These are phyloP conservation scores for Pangasianodon hypophthalmus DNA, from an alignment of 2,113 vertebrate species.

Conservation along the genomic window DNA sequence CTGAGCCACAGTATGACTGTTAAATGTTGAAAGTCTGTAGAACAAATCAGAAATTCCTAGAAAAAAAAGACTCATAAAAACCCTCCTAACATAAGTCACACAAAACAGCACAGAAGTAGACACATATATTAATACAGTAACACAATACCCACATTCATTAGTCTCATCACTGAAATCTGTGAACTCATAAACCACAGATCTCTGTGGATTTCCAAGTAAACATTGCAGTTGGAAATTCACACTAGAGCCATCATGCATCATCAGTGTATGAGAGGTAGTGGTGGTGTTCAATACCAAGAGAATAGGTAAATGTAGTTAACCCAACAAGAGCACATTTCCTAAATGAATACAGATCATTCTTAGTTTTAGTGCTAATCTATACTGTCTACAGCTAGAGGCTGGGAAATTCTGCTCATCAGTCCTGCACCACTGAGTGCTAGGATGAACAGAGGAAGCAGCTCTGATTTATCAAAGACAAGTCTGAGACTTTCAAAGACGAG, in stretches of 20 bases:
- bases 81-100: not conserved
- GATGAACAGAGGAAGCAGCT: conserved; percentile 42
- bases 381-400: conserved; percentile 18
- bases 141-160: not conserved
- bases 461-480: conserved; percentile 47
- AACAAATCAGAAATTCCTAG: not conserved
- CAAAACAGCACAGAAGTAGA: not conserved
- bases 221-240: not conserved
- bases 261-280: not conserved
- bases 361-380: conserved; percentile 2
- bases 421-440: not conserved
- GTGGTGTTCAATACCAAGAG: conserved; percentile 12
- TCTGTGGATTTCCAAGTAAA: not conserved
- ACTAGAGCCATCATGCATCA: conserved; percentile 17
- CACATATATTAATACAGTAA: conserved; percentile 2
- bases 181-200: conserved; percentile 9
- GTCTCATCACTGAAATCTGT: conserved; percentile 20
- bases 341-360: conserved; percentile 10
- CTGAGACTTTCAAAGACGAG: conserved; percentile 42
- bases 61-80: conserved; percentile 1
- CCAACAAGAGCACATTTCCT: conserved; percentile 32
- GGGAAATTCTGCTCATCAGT: conserved; percentile 29
- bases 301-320: conserved; percentile 33
- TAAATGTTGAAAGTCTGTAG: not conserved
- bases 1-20: not conserved